phyloP scores from a whole-genome alignment of 2,797 vertebrate genomes.

The Aulostomus chinensis region DNA sequence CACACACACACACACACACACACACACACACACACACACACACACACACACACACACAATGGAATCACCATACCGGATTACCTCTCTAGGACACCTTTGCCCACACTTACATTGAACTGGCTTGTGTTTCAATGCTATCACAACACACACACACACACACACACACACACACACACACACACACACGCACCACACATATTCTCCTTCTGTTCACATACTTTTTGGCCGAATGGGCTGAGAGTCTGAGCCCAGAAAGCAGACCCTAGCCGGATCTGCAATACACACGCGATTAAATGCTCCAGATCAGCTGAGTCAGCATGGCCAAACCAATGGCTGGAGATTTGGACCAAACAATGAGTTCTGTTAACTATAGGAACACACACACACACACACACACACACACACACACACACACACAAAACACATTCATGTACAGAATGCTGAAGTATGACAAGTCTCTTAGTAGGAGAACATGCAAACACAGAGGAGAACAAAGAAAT shows the following conservation, averaged over 20 bases:
- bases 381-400: neutral
- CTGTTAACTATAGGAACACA: conserved; percentile 26
- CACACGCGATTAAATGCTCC: conserved; percentile 62
- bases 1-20: neutral
- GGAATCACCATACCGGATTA: conserved; percentile 17
- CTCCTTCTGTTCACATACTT: conserved; percentile 29
- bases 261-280: conserved; percentile 56
- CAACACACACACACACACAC: conserved; percentile 8
- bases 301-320: conserved; percentile 75
- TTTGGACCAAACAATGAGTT: conserved; percentile 35
- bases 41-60: conserved; percentile 17
- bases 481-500: conserved; percentile 36
- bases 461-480: too few species aligned
- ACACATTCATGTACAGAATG: conserved; percentile 3
- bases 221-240: conserved; percentile 51
- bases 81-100: conserved; percentile 20
- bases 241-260: conserved; percentile 64
- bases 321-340: conserved; percentile 20
- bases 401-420: conserved; percentile 2
- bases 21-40: neutral
- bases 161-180: conserved; percentile 9
- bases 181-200: conserved; percentile 5
- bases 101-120: conserved; percentile 36
- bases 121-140: conserved; percentile 27
- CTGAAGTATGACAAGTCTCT: conserved; percentile 23